Percentiles rank a stretch among this genome's conserved stretches.
These are phyloP conservation scores for Drosophila buzzatii DNA, from an alignment of 2,888 invertebrate genomes.

Conservation along the genomic window DNA sequence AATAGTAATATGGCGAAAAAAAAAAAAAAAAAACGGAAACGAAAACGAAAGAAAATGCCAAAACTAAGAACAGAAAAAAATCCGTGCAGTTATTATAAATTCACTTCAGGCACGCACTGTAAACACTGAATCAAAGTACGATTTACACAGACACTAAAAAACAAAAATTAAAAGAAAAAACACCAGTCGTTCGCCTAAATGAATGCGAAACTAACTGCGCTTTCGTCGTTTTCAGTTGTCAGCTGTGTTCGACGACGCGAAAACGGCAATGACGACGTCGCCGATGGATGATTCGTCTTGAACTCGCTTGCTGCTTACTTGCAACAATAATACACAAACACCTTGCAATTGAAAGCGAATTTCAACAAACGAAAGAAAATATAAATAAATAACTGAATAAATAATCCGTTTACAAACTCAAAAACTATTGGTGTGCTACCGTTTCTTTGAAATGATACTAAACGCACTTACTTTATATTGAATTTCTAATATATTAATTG, in stretches of 20 bases:
- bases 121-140: background rate
- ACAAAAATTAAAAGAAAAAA: conserved; percentile 3
- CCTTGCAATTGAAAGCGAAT: conserved; percentile 40
- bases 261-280: conserved; percentile 9
- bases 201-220: conserved; percentile 38
- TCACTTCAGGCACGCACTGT: background rate
- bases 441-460: background rate
- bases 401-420: conserved; percentile 16
- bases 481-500: background rate
- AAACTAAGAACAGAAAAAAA: background rate
- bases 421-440: background rate
- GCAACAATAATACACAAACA: conserved; percentile 43
- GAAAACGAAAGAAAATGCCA: background rate
- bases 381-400: background rate
- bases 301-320: conserved; percentile 32
- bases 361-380: conserved; percentile 21
- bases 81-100: background rate
- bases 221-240: conserved; percentile 31
- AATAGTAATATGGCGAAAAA: background rate
- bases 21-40: background rate
- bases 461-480: background rate
- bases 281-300: conserved; percentile 1
- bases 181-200: background rate
- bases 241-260: conserved; percentile 39
- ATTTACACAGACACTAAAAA: background rate